Evolutionary conservation across 2,888 invertebrate genomes (phyloP).

Genomic region (Cantharis lateralis): DNA sequence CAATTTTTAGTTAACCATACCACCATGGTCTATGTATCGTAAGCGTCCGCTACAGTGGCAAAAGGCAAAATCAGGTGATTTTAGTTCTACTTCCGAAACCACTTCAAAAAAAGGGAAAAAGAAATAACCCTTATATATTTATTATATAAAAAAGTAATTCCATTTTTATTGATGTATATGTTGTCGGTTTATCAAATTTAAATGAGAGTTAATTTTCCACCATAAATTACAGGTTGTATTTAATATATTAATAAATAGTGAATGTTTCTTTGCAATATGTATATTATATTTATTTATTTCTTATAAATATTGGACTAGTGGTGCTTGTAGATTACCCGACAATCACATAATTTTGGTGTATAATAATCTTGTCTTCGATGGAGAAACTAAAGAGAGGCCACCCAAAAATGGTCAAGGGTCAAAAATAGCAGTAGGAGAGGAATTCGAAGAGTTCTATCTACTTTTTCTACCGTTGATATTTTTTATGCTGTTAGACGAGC

Average conservation of each 20-base stretch:
- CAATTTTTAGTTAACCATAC: conserved; percentile 74
- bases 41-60: conserved; percentile 90
- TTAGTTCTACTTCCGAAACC: conserved; percentile 38
- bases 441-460: too few relatives aligned
- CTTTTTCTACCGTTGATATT: too few relatives aligned
- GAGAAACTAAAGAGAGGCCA: too few relatives aligned
- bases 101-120: conserved; percentile 43
- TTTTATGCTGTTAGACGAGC: too few relatives aligned
- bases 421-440: too few relatives aligned
- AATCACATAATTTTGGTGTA: background rate
- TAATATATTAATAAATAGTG: background rate
- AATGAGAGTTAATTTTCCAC: background rate
- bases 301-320: background rate
- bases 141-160: background rate
- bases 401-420: too few relatives aligned
- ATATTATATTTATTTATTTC: background rate
- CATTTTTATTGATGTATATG: background rate
- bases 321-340: too few relatives aligned
- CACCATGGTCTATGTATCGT: conserved; percentile 96
- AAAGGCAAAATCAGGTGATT: conserved; percentile 64
- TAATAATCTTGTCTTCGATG: too few relatives aligned
- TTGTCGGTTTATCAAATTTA: background rate
- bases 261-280: background rate
- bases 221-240: background rate
- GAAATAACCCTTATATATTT: conserved; percentile 8